phyloP scores from a whole-genome alignment of 2,113 vertebrate genomes.

The Odobenus rosmarus region DNA sequence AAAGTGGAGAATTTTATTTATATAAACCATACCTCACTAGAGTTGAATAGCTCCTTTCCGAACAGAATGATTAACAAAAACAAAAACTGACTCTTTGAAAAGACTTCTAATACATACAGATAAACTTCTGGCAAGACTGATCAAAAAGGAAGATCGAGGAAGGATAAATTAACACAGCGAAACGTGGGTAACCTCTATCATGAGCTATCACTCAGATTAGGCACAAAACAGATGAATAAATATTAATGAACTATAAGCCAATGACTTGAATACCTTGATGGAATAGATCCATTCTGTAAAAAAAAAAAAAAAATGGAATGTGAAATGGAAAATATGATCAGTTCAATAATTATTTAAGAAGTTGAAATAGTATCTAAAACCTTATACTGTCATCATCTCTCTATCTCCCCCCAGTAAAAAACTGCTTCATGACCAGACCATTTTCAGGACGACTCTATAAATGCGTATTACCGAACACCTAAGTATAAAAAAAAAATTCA shows the following conservation, averaged over 20 bases:
- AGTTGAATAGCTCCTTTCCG: background rate
- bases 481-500: background rate
- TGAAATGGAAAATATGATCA: constrained; percentile 20
- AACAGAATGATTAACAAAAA: background rate
- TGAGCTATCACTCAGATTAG: background rate
- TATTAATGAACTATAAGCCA: background rate
- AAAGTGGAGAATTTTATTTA: background rate
- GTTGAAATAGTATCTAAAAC: background rate
- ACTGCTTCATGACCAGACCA: background rate
- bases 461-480: background rate
- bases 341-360: background rate
- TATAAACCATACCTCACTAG: background rate
- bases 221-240: background rate
- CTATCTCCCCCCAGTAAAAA: background rate
- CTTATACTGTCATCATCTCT: background rate
- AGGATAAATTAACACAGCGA: background rate
- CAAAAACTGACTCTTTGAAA: background rate
- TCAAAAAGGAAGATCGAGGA: background rate
- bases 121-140: background rate
- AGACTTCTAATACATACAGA: background rate
- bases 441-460: background rate
- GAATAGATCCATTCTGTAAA: background rate
- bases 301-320: background rate
- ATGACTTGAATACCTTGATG: background rate
- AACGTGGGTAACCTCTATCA: background rate